Evolutionary conservation across 2,113 vertebrate species (phyloP).

Genomic region (Sceloporus tristichus): DNA sequence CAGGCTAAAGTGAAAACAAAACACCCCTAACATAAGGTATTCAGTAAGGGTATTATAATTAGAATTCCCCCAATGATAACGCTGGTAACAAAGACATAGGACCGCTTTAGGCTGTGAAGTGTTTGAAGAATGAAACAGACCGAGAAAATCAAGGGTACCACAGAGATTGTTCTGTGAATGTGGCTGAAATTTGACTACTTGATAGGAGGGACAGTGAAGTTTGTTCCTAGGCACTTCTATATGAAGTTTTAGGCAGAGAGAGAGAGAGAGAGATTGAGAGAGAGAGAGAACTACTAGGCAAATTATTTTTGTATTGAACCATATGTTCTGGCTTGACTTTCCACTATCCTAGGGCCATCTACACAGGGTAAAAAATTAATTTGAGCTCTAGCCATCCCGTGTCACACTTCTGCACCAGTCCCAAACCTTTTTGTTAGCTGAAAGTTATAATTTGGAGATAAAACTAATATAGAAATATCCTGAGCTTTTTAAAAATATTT

Average conservation of each 20-base stretch:
- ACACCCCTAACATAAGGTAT: neutral
- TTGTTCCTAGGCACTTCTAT: neutral
- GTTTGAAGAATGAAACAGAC: neutral
- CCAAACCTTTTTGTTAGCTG: no score
- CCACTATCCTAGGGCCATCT: no score
- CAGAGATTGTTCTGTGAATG: rapidly evolving
- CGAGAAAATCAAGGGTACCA: neutral
- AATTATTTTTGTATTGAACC: neutral
- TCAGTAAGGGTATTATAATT: constrained; percentile 31
- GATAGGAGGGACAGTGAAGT: neutral
- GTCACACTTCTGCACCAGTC: no score
- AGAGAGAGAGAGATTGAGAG: neutral
- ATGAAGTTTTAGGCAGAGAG: neutral
- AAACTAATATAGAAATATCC: no score
- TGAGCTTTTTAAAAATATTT: no score
- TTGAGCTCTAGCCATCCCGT: no score
- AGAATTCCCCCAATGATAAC: constrained; percentile 9
- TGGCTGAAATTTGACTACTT: neutral
- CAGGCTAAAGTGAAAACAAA: neutral
- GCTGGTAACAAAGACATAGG: neutral
- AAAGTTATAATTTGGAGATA: no score
- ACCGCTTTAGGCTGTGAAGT: neutral
- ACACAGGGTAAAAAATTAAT: no score
- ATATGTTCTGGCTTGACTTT: neutral
- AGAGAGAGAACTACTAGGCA: neutral